Evolutionary conservation across 1,140 invertebrate genomes (phyloP).

Genomic region (Hetaerina americana): DNA sequence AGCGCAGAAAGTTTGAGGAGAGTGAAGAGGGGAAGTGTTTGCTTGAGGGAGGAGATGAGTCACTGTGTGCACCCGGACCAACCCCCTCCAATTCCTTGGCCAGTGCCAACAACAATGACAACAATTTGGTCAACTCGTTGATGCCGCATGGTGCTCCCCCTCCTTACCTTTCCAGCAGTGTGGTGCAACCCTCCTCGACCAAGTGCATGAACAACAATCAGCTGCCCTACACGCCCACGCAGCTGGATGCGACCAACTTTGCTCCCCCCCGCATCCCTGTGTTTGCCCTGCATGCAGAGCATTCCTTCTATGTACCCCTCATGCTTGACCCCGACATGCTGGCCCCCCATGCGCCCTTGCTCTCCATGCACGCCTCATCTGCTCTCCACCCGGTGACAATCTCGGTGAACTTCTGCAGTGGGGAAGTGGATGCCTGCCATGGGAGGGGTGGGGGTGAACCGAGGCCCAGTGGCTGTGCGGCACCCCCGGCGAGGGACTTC

Average conservation of each 20-base stretch:
- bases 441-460: neutral
- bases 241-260: slow-evolving; percentile 16
- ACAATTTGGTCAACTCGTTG: no score
- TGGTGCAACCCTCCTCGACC: slow-evolving; percentile 23
- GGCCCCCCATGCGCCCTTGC: slow-evolving; percentile 48
- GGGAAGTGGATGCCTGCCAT: slow-evolving; percentile 1
- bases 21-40: slow-evolving; percentile 12
- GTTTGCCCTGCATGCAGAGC: slow-evolving; percentile 68
- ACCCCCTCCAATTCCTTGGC: neutral
- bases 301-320: slow-evolving; percentile 82
- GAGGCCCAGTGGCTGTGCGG: neutral
- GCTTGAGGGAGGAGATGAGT: slow-evolving; percentile 4
- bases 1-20: slow-evolving; percentile 16
- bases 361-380: slow-evolving; percentile 32
- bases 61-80: slow-evolving; percentile 6
- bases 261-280: slow-evolving; percentile 46
- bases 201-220: slow-evolving; percentile 25
- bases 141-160: neutral
- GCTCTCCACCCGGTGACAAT: slow-evolving; percentile 83
- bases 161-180: neutral
- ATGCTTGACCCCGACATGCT: slow-evolving; percentile 69
- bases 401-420: slow-evolving; percentile 59
- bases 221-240: slow-evolving; percentile 11
- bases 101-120: no score
- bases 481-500: no score